Conservation (phyloP, 2,888 invertebrate genomes). For the Agriopis marginaria region DNA sequence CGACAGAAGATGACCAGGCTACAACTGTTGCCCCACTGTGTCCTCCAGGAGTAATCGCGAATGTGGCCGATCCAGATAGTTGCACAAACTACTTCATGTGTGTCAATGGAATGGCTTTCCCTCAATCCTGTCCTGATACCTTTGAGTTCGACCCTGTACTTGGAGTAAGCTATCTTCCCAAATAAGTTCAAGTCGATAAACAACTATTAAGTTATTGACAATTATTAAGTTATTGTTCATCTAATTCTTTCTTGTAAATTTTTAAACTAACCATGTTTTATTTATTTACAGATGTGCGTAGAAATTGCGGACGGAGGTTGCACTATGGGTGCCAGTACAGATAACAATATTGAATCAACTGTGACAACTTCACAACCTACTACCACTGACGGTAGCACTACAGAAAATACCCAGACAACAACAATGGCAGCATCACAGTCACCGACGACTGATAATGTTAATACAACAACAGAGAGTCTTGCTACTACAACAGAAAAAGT, state of each 20-base stretch:
- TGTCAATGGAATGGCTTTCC: not conserved
- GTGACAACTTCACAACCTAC: not conserved
- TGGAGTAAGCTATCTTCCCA: not conserved
- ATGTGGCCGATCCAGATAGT: slow-evolving; percentile 2
- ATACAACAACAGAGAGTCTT: not conserved
- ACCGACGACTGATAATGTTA: not conserved
- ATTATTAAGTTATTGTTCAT: too few species aligned
- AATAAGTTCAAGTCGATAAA: too few species aligned
- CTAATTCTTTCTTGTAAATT: too few species aligned
- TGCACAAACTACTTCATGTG: slow-evolving; percentile 8
- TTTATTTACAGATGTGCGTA: slow-evolving; percentile 17
- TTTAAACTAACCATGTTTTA: too few species aligned
- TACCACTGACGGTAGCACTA: not conserved
- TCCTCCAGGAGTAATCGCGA: not conserved
- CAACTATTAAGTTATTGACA: too few species aligned
- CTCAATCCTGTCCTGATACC: slow-evolving; percentile 2
- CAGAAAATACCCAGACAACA: not conserved
- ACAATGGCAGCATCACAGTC: not conserved
- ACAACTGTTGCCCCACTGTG: slow-evolving; percentile 7
- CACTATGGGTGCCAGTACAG: slow-evolving; percentile 4
- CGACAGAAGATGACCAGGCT: not conserved
- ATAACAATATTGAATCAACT: too few species aligned
- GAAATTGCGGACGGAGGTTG: slow-evolving; percentile 27
- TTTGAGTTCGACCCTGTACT: slow-evolving; percentile 8
- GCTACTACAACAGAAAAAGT: not conserved